Evolutionary conservation across 2,888 invertebrate genomes (phyloP).

Genomic region (Drosophila trichaetosa): DNA sequence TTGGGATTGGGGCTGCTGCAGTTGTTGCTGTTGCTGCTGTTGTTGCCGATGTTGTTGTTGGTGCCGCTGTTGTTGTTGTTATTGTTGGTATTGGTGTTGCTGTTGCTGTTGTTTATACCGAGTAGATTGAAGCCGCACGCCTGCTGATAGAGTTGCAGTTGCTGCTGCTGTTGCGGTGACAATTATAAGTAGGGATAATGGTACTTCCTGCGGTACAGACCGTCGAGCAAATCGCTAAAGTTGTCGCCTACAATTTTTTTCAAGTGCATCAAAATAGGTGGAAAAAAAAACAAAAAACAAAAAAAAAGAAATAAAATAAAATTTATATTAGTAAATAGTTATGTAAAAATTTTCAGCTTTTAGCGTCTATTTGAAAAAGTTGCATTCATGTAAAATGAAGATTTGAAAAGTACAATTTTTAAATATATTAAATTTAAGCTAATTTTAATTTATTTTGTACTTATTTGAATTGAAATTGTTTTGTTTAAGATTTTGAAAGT

Average conservation of each 20-base stretch:
- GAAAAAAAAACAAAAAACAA: constrained; percentile 15
- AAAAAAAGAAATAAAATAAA: constrained; percentile 29
- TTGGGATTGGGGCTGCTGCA: constrained; percentile 33
- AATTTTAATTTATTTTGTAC: constrained; percentile 10
- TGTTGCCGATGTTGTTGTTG: constrained; percentile 35
- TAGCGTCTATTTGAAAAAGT: constrained; percentile 54
- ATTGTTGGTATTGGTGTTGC: constrained; percentile 28
- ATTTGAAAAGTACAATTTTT: not conserved
- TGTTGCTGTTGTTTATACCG: constrained; percentile 41
- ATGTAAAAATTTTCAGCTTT: not conserved
- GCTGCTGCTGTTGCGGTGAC: constrained; percentile 80
- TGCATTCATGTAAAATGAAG: constrained; percentile 18
- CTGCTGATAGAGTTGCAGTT: constrained; percentile 74
- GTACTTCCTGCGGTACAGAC: constrained; percentile 85
- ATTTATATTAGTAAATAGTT: constrained; percentile 44
- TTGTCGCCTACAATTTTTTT: constrained; percentile 74
- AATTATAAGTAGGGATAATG: constrained; percentile 85
- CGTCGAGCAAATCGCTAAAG: constrained; percentile 84
- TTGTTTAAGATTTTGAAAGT: constrained; percentile 8
- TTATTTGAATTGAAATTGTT: not conserved
- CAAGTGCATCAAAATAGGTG: constrained; percentile 31
- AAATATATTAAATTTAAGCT: constrained; percentile 37
- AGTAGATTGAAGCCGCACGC: constrained; percentile 64
- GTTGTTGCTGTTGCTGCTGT: constrained; percentile 35
- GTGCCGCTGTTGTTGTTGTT: constrained; percentile 53